phyloP scores from a whole-genome alignment of 2,888 invertebrate genomes.

The Baronia brevicornis region DNA sequence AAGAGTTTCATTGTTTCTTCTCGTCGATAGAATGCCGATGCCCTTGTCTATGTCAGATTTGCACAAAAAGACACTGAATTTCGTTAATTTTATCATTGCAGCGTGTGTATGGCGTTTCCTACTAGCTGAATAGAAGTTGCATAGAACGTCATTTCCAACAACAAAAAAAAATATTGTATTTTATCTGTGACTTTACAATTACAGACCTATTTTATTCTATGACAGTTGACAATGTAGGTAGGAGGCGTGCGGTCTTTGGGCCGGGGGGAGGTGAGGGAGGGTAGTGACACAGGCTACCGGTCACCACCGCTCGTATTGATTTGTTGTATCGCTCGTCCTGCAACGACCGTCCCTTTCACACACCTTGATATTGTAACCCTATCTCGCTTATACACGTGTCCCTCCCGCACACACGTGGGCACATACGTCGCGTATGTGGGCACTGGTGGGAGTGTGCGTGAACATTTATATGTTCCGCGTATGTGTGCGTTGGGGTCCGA shows the following conservation, averaged over 20 bases:
- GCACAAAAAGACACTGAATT: too few species aligned
- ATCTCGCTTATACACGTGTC: constrained; percentile 47
- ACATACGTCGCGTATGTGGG: constrained; percentile 49
- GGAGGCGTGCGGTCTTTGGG: constrained; percentile 63
- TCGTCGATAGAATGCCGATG: too few species aligned
- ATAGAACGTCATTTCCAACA: too few species aligned
- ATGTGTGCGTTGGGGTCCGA: constrained; percentile 67
- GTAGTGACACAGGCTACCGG: constrained; percentile 76
- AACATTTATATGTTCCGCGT: constrained; percentile 40
- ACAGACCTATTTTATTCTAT: constrained; percentile 44
- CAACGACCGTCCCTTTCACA: constrained; percentile 60
- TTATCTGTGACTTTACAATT: constrained; percentile 17
- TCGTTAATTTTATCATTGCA: too few species aligned
- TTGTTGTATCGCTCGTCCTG: constrained; percentile 77
- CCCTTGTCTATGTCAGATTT: too few species aligned
- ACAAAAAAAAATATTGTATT: too few species aligned
- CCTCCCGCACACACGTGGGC: constrained; percentile 57
- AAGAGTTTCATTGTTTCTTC: too few species aligned
- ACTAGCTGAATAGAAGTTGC: too few species aligned
- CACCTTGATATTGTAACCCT: constrained; percentile 29
- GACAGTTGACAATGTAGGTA: constrained; percentile 67
- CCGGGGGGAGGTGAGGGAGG: constrained; percentile 40
- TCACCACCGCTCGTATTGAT: constrained; percentile 77
- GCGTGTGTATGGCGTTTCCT: too few species aligned
- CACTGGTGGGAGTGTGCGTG: constrained; percentile 30